Percentiles rank a stretch among this genome's conserved stretches.
phyloP scores from a whole-genome alignment of 2,888 invertebrate genomes.

The Athripsodes cinereus region DNA sequence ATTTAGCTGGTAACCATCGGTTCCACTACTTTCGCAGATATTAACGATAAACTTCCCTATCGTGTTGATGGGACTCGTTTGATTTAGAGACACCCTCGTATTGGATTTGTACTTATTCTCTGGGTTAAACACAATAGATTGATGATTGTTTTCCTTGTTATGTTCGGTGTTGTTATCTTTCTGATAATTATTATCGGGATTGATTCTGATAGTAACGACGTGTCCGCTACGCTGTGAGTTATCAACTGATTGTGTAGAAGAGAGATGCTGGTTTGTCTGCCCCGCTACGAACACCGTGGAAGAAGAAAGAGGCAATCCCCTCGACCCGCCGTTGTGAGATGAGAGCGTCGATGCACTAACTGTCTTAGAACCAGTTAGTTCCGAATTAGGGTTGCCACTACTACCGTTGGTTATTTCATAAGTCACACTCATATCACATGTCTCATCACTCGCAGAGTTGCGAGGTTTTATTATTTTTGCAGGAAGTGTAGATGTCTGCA shows the following conservation, averaged over 20 bases:
- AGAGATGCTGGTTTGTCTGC: slow-evolving; percentile 26
- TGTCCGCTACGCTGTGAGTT: slow-evolving; percentile 41
- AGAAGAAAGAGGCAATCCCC: slow-evolving; percentile 28
- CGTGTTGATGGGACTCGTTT: slow-evolving; percentile 25
- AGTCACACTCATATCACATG: slow-evolving; percentile 21
- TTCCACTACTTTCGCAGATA: slow-evolving; percentile 24
- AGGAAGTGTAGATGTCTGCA: slow-evolving; percentile 29
- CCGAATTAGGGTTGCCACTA: slow-evolving; percentile 18
- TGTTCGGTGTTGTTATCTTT: neutral
- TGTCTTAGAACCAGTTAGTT: slow-evolving; percentile 22
- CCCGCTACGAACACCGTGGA: slow-evolving; percentile 53
- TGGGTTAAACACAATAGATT: slow-evolving; percentile 13
- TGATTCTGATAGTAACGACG: slow-evolving; percentile 67
- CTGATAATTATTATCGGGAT: slow-evolving; percentile 44
- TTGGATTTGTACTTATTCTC: slow-evolving; percentile 16
- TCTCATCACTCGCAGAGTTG: slow-evolving; percentile 28
- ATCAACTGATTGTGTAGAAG: slow-evolving; percentile 37
- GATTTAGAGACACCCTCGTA: slow-evolving; percentile 23
- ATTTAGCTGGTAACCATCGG: neutral
- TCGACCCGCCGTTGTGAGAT: slow-evolving; percentile 16
- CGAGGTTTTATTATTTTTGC: slow-evolving; percentile 30
- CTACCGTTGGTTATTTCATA: slow-evolving; percentile 7
- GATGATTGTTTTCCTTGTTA: slow-evolving; percentile 17
- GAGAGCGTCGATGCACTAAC: slow-evolving; percentile 18
- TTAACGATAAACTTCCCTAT: slow-evolving; percentile 27